These are phyloP conservation scores for Drosophila micromelanica DNA, from an alignment of 1,140 invertebrate species.

Conservation along the genomic window DNA sequence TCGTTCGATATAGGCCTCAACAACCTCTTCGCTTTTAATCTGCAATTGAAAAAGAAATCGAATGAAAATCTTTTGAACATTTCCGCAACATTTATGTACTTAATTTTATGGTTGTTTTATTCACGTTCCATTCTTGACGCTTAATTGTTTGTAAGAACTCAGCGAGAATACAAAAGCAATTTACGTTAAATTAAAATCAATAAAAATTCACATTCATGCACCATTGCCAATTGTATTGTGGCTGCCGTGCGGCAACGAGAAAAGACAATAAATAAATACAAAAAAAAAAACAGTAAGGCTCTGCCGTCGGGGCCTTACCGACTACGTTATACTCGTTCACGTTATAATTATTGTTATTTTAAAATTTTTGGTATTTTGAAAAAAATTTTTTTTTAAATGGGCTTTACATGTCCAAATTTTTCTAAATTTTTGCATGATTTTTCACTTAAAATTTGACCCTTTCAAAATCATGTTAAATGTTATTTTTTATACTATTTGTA, in stretches of 20 bases:
- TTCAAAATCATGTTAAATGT: no score
- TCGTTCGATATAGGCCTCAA: slow-evolving; percentile 87
- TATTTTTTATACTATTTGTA: no score
- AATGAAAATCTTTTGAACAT: slow-evolving; percentile 30
- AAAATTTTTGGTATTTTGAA: no score
- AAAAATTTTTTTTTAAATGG: no score
- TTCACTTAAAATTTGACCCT: no score
- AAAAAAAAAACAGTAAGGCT: no score
- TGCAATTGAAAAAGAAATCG: slow-evolving; percentile 60
- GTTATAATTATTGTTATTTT: no score
- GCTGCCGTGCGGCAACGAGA: background rate
- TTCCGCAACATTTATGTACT: slow-evolving; percentile 33
- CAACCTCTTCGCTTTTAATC: slow-evolving; percentile 87
- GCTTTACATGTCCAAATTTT: no score
- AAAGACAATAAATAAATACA: no score
- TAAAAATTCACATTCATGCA: slow-evolving; percentile 48
- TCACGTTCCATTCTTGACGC: slow-evolving; percentile 11
- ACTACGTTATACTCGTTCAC: no score
- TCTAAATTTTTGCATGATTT: no score
- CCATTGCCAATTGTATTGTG: slow-evolving; percentile 27
- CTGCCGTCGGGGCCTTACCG: no score
- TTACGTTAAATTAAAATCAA: slow-evolving; percentile 79
- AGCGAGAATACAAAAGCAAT: slow-evolving; percentile 50
- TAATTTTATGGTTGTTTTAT: slow-evolving; percentile 3
- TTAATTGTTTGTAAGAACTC: slow-evolving; percentile 44